Percentiles rank a stretch among this genome's conserved stretches.
phyloP scores from a whole-genome alignment of 2,113 vertebrate genomes.

The Neotoma lepida region DNA sequence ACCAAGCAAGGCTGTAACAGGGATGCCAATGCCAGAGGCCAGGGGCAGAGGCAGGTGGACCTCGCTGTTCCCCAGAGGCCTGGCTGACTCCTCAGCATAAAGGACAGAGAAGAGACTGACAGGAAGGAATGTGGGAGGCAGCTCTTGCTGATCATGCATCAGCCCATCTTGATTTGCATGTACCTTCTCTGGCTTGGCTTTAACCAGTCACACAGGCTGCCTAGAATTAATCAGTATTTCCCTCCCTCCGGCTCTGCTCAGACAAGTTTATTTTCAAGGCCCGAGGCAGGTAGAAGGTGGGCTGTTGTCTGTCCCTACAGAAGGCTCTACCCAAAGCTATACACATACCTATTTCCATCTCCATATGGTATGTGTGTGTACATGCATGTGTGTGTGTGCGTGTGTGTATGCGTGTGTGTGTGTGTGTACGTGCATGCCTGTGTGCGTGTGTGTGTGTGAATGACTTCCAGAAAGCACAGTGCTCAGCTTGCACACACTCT shows the following conservation, averaged over 20 bases:
- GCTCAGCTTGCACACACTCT: neutral
- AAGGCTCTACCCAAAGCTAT: constrained; percentile 28
- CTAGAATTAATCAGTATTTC: neutral
- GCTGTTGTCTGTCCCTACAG: neutral
- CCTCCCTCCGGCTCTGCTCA: too few relatives aligned
- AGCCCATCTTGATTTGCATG: neutral
- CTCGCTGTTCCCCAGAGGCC: neutral
- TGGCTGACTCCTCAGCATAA: neutral
- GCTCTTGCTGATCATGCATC: neutral
- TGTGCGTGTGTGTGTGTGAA: neutral
- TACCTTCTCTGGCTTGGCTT: neutral
- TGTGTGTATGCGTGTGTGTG: neutral
- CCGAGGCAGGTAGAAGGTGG: rapidly evolving
- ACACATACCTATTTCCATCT: rapidly evolving
- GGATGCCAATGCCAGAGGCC: neutral
- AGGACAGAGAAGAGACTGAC: neutral
- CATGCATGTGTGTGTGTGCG: neutral
- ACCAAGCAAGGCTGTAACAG: neutral
- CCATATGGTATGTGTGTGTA: neutral
- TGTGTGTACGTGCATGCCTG: neutral
- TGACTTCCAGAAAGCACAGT: neutral
- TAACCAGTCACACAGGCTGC: rapidly evolving
- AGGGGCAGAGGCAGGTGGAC: neutral
- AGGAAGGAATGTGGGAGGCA: neutral
- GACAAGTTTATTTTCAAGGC: neutral